Evolutionary conservation across 2,113 vertebrate genomes (phyloP).

Genomic region (Gobio gobio): DNA sequence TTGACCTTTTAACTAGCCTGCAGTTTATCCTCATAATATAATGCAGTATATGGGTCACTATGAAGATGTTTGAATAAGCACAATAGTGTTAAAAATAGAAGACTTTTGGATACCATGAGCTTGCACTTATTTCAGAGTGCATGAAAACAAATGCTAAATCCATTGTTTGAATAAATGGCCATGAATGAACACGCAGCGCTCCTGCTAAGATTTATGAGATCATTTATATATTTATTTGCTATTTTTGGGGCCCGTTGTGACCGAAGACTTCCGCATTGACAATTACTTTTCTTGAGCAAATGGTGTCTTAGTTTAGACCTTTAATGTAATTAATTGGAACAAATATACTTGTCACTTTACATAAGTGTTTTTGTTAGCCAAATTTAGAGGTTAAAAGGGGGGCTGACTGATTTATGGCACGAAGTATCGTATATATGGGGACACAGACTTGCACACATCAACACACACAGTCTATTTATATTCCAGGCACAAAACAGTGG

Average conservation of each 20-base stretch:
- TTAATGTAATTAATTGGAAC: constrained; percentile 38
- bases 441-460: constrained; percentile 39
- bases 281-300: background rate
- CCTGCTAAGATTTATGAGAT: constrained; percentile 32
- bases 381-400: constrained; percentile 22
- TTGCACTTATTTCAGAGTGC: constrained; percentile 33
- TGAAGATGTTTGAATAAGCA: constrained; percentile 8
- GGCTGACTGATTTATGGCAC: constrained; percentile 11
- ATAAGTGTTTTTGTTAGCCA: background rate
- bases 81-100: constrained; percentile 37
- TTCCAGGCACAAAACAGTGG: constrained; percentile 42
- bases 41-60: constrained; percentile 20
- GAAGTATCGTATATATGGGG: background rate
- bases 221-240: constrained; percentile 5
- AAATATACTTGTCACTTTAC: constrained; percentile 12
- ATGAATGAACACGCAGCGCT: background rate
- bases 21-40: constrained; percentile 2
- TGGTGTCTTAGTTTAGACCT: constrained; percentile 38
- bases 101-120: constrained; percentile 25
- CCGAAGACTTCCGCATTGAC: background rate
- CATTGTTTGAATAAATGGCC: constrained; percentile 47
- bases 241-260: background rate
- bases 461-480: constrained; percentile 50
- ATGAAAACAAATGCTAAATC: constrained; percentile 27
- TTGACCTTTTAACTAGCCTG: background rate